Evolutionary conservation across 2,888 invertebrate genomes (phyloP).

Genomic region (Leptura quadrifasciata): DNA sequence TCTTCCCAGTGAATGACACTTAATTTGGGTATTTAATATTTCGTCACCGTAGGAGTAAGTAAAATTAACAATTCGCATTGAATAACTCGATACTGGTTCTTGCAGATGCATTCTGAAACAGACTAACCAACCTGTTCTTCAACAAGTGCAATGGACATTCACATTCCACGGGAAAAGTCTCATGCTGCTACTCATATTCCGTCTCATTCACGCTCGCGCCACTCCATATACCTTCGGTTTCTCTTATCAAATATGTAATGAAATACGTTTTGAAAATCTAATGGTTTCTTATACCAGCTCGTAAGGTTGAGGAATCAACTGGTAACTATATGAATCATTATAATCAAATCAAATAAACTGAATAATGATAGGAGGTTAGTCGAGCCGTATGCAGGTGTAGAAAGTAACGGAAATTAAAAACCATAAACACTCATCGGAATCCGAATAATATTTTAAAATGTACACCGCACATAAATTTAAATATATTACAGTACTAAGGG

Average conservation of each 20-base stretch:
- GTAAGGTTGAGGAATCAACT: conserved; percentile 46
- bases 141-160: conserved; percentile 57
- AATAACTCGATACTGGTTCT: conserved; percentile 57
- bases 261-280: conserved; percentile 44
- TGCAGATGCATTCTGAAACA: conserved; percentile 54
- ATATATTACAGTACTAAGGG: conserved; percentile 17
- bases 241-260: conserved; percentile 35
- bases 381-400: conserved; percentile 53
- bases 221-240: conserved; percentile 20
- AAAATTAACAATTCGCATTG: conserved; percentile 54
- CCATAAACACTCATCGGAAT: conserved; percentile 52
- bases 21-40: conserved; percentile 46
- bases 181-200: conserved; percentile 42
- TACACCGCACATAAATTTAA: conserved; percentile 34
- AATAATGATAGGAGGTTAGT: conserved; percentile 52
- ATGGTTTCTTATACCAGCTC: conserved; percentile 47
- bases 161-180: conserved; percentile 56
- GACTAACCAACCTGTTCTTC: conserved; percentile 58
- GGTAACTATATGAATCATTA: conserved; percentile 56
- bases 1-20: conserved; percentile 1
- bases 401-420: conserved; percentile 58
- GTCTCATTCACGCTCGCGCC: conserved; percentile 38
- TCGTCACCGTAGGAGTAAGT: conserved; percentile 51
- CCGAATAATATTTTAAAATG: conserved; percentile 46
- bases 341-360: conserved; percentile 58